Evolutionary conservation across 2,797 vertebrate genomes (phyloP), one percentile per base, ranked within the genome.

Genomic region (Setipinna tenuifilis): DNA sequence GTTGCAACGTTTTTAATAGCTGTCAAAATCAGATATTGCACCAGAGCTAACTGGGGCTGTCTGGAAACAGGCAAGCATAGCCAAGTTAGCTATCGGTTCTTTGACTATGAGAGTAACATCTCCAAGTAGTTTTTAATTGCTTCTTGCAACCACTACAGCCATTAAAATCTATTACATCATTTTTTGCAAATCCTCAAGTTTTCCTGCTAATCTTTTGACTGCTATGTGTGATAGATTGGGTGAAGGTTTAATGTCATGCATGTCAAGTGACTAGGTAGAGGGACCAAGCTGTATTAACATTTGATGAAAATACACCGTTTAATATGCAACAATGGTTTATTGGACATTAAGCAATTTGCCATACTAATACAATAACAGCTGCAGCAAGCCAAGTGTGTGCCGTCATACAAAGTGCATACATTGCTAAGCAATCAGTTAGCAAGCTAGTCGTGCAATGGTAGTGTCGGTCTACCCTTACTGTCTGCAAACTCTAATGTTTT

Each of bases 341-440:
- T 21, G 6, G 31, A 6, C 17, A 44, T 21, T 9, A 21, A 75
- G 16, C 35, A 78, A 41, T 21, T 21, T 41, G 35, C 6, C 12
- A 44, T 41, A 78, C 35, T 9, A 78, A 44, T 31, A 78, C 35
- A 78, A 41, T 44, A 78, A 78, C 71, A 21, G 71, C 35, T 41
- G 71, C 35, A 44, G 71, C 31, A 78, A 78, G 35, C 35, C 41
- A 5, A 21, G 17, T 78, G 71, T 44, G 17, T 44, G 17, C 71
- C 17, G 35, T 78, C 31, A 44, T 78, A 78, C 71, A 78, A 44
- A 78, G 71, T 78, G 71, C 35, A 44, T 78, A 78, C 35, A 41
- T 78, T 78, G 71, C 71, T 78, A 78, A 78, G 71, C 71, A 78
- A 78, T 78, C 41, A 78, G 71, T 35, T 21, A 7, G 71, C 71